Percentiles rank a stretch among this genome's conserved stretches.
Conservation (phyloP, 2,797 vertebrate genomes). For the Phoebastria nigripes region DNA sequence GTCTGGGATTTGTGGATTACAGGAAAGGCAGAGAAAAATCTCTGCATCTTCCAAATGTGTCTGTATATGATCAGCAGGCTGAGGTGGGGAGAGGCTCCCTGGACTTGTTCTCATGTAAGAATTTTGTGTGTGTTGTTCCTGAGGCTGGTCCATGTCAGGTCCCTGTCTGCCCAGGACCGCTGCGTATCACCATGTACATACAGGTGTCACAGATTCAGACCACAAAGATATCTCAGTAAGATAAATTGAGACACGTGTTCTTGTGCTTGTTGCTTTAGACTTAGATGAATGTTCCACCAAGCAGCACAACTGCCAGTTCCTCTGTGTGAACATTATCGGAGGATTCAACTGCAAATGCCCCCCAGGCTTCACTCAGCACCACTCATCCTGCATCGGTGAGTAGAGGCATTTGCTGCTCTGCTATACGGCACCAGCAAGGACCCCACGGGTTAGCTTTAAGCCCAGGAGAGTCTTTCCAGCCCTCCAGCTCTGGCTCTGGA, state of each 20-base stretch:
- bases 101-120: neutral
- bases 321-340: slow-evolving; percentile 81
- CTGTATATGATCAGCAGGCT: neutral
- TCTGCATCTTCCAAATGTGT: neutral
- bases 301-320: slow-evolving; percentile 86
- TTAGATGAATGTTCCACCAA: slow-evolving; percentile 84
- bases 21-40: neutral
- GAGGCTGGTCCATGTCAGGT: neutral
- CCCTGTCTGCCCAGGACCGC: neutral
- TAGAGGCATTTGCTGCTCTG: neutral
- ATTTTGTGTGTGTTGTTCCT: rapidly evolving
- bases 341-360: slow-evolving; percentile 84
- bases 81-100: neutral
- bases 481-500: neutral
- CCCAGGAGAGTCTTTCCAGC: neutral
- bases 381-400: slow-evolving; percentile 83
- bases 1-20: neutral
- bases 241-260: rapidly evolving
- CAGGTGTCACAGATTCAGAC: neutral
- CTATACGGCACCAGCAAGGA: rapidly evolving
- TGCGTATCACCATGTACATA: rapidly evolving
- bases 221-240: neutral
- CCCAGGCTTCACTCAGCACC: slow-evolving; percentile 82
- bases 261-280: slow-evolving; percentile 59
- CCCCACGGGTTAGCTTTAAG: rapidly evolving